Percentiles rank a stretch among this genome's conserved stretches.
These are phyloP conservation scores for Tetragonisca angustula DNA, from an alignment of 2,888 invertebrate species.

Conservation along the genomic window DNA sequence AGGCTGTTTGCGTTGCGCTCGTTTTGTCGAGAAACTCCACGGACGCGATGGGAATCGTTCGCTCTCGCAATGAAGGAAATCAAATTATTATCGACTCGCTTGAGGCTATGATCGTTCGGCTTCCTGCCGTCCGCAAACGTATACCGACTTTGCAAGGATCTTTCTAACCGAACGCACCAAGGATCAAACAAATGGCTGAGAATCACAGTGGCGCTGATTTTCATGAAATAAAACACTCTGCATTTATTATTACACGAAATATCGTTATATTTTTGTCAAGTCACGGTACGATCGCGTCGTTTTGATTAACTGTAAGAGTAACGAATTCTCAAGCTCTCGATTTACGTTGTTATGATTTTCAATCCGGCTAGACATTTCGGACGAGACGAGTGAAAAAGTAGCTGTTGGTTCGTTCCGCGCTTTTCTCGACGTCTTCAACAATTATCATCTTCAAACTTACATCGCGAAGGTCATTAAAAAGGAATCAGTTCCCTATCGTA, in stretches of 20 bases:
- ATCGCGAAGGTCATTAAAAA: background rate
- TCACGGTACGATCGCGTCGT: too few species aligned
- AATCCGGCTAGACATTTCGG: too few species aligned
- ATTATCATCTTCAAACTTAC: background rate
- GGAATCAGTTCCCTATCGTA: background rate
- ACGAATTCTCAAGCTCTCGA: too few species aligned
- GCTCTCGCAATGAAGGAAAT: constrained; percentile 46
- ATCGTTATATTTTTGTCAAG: too few species aligned
- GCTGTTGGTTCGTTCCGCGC: too few species aligned
- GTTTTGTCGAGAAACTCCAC: constrained; percentile 46
- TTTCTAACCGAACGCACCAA: background rate
- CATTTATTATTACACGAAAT: too few species aligned
- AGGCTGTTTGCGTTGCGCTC: constrained; percentile 52
- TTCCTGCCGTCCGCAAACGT: constrained; percentile 1
- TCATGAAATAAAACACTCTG: too few species aligned
- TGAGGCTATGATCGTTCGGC: constrained; percentile 36
- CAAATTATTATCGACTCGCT: constrained; percentile 55
- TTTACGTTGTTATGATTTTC: too few species aligned
- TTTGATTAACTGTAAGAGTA: too few species aligned
- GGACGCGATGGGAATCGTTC: constrained; percentile 53
- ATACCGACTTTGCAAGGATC: constrained; percentile 1
- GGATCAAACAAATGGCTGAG: too few species aligned
- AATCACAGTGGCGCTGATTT: too few species aligned
- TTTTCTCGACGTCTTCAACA: background rate
- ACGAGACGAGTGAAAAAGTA: too few species aligned